Percentiles rank a stretch among this genome's conserved stretches.
phyloP scores from a whole-genome alignment of 2,888 invertebrate genomes.

The Diaphora mendica region DNA sequence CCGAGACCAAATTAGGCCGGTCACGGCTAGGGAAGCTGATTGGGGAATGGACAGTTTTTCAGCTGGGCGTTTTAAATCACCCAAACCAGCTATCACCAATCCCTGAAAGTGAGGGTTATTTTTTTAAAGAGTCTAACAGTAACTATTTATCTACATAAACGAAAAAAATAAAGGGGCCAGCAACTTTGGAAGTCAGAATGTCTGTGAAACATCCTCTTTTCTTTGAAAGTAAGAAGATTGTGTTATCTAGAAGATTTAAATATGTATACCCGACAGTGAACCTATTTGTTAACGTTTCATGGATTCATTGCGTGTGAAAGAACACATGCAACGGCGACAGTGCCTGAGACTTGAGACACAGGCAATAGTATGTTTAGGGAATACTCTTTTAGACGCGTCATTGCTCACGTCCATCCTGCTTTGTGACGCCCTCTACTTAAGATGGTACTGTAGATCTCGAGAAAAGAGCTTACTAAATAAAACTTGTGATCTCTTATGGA shows the following conservation, averaged over 20 bases:
- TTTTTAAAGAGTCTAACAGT: slow-evolving; percentile 15
- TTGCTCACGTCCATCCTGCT: no score
- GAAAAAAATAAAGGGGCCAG: not conserved
- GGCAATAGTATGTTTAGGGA: no score
- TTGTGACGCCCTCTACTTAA: no score
- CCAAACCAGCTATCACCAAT: slow-evolving; percentile 94
- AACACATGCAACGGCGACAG: no score
- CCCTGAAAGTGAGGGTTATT: slow-evolving; percentile 84
- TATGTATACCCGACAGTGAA: not conserved
- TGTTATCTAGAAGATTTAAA: not conserved
- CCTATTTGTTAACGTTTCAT: no score
- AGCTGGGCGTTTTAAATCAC: slow-evolving; percentile 95
- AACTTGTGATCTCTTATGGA: no score
- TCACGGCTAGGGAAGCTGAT: slow-evolving; percentile 93
- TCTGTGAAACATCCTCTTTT: not conserved
- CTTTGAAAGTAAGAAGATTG: no score
- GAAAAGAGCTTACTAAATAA: no score
- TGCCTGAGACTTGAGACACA: no score
- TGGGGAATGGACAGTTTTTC: slow-evolving; percentile 94
- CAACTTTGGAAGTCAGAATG: not conserved
- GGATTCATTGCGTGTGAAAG: no score
- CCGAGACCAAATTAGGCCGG: slow-evolving; percentile 92
- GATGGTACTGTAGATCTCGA: no score
- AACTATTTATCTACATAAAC: not conserved
- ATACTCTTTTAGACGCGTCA: no score